A percentile compares a stretch with the other conserved stretches of the same genome.
phyloP scores from a whole-genome alignment of 2,888 invertebrate species.

The Trichopria drosophilae region DNA sequence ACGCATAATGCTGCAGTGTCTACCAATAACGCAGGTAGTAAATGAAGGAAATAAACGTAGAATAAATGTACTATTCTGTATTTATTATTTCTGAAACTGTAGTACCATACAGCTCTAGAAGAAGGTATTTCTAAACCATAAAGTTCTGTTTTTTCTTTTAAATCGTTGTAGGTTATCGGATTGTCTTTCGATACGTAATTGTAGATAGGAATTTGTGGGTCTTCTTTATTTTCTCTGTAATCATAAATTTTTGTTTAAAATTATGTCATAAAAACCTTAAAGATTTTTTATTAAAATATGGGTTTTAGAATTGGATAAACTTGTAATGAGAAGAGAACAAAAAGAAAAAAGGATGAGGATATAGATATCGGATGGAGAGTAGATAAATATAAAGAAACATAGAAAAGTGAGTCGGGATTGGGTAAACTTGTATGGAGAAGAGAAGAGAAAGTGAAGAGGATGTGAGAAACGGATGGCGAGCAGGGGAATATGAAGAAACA shows the following conservation, averaged over 20 bases:
- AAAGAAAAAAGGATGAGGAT: too few relatives aligned
- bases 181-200: constrained; percentile 86
- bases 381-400: too few relatives aligned
- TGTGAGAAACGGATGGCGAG: too few relatives aligned
- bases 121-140: constrained; percentile 66
- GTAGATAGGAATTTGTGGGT: constrained; percentile 69
- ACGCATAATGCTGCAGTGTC: constrained; percentile 63
- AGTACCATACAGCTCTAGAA: constrained; percentile 71
- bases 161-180: constrained; percentile 77
- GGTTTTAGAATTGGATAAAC: too few relatives aligned
- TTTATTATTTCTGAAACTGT: constrained; percentile 66
- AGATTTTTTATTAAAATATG: too few relatives aligned
- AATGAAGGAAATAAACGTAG: constrained; percentile 65
- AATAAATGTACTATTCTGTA: constrained; percentile 63
- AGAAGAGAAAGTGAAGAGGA: too few relatives aligned
- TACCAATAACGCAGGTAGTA: constrained; percentile 66
- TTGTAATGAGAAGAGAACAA: too few relatives aligned
- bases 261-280: background rate
- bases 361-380: too few relatives aligned
- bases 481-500: too few relatives aligned
- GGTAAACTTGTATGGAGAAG: too few relatives aligned
- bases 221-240: constrained; percentile 47
- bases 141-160: constrained; percentile 64
- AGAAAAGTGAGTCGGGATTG: too few relatives aligned
- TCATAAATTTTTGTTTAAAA: background rate